Conservation (phyloP, 1,140 invertebrate genomes). For the Cepaea nemoralis region DNA sequence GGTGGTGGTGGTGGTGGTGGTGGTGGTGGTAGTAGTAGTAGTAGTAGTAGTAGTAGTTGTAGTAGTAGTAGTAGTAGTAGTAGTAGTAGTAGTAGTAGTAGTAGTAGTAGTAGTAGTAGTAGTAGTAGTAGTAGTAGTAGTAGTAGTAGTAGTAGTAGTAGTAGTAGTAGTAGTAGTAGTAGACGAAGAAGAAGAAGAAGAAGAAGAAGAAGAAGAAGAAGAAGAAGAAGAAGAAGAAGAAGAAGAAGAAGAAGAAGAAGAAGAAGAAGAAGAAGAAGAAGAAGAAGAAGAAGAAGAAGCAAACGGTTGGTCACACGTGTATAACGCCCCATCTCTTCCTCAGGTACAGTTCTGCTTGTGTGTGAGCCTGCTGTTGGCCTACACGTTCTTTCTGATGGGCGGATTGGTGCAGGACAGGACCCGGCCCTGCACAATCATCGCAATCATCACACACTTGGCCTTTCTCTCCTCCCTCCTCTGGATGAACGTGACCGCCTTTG, state of each 20-base stretch:
- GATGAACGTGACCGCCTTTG: conserved; percentile 47
- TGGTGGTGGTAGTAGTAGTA: too few relatives aligned
- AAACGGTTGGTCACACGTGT: too few relatives aligned
- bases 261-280: conserved; percentile 10
- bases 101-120: too few relatives aligned
- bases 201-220: conserved; percentile 10
- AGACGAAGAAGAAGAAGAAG: too few relatives aligned
- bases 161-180: too few relatives aligned
- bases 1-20: too few relatives aligned
- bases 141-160: too few relatives aligned
- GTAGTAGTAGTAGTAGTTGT: too few relatives aligned
- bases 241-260: conserved; percentile 10
- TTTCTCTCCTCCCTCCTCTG: conserved; percentile 42
- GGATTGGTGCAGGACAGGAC: conserved; percentile 35
- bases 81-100: too few relatives aligned
- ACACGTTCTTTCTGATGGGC: conserved; percentile 41
- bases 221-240: conserved; percentile 10
- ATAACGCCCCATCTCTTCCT: background rate
- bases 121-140: too few relatives aligned
- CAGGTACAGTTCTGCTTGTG: conserved; percentile 45
- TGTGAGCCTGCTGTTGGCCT: conserved; percentile 35
- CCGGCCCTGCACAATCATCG: conserved; percentile 13
- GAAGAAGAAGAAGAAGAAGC: too few relatives aligned
- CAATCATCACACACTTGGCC: conserved; percentile 33
- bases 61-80: too few relatives aligned